A percentile compares a stretch with the other conserved stretches of the same genome.
phyloP scores from a whole-genome alignment of 2,888 invertebrate species.

The Apodemia zela region DNA sequence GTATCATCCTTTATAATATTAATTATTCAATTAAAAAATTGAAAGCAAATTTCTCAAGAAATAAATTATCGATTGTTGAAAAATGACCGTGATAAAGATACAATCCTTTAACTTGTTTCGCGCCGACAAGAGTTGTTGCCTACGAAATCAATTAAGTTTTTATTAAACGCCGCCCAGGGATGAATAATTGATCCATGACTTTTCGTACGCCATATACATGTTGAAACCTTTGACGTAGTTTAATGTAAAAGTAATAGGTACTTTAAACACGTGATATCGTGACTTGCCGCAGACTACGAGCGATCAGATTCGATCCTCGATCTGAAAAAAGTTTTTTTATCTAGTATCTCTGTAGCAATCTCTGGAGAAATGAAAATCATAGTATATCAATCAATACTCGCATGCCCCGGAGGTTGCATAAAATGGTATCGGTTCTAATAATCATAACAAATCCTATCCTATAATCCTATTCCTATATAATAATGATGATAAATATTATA shows the following conservation, averaged over 20 bases:
- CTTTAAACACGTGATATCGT: neutral
- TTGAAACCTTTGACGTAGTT: slow-evolving; percentile 8
- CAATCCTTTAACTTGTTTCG: slow-evolving; percentile 1
- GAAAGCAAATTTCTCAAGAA: neutral
- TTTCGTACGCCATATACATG: slow-evolving; percentile 35
- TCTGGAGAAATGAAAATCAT: too few species aligned
- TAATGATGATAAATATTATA: too few species aligned
- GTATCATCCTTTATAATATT: neutral
- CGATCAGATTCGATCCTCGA: too few species aligned
- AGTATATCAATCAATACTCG: too few species aligned
- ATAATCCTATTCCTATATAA: too few species aligned
- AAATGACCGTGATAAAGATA: slow-evolving; percentile 13
- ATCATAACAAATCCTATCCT: too few species aligned
- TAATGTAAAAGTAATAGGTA: neutral
- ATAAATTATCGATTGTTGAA: slow-evolving; percentile 12
- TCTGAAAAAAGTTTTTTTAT: too few species aligned
- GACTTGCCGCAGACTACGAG: too few species aligned
- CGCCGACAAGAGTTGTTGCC: slow-evolving; percentile 48
- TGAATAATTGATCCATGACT: slow-evolving; percentile 48
- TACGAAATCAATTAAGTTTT: slow-evolving; percentile 62
- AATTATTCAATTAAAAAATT: slow-evolving; percentile 15
- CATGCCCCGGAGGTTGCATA: too few species aligned
- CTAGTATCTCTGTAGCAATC: too few species aligned
- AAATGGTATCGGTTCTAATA: too few species aligned
- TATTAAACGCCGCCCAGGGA: slow-evolving; percentile 43